Evolutionary conservation across 2,797 vertebrate species (phyloP).

Genomic region (Octomys mimax): DNA sequence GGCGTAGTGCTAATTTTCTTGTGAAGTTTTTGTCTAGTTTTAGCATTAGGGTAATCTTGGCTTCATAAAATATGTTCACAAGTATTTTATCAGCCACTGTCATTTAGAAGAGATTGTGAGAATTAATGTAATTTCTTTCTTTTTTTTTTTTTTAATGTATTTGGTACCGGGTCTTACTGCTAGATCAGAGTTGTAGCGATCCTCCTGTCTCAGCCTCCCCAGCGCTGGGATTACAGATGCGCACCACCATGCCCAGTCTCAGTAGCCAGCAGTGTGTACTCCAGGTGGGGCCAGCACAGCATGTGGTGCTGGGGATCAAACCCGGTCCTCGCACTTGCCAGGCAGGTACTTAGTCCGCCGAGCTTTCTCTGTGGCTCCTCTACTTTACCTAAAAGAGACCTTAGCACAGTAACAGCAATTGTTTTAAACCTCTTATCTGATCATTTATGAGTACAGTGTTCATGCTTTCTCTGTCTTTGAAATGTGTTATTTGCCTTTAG

Average conservation of each 20-base stretch:
- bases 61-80: background rate
- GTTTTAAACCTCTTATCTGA: background rate
- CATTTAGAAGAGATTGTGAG: background rate
- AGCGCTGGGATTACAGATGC: too few relatives aligned
- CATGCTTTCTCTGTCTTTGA: too few relatives aligned
- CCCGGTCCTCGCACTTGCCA: too few relatives aligned
- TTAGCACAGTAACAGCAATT: background rate
- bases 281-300: too few relatives aligned
- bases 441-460: background rate
- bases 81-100: background rate
- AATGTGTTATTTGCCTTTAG: background rate
- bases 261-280: too few relatives aligned
- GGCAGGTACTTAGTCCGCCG: too few relatives aligned
- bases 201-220: too few relatives aligned
- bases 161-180: too few relatives aligned
- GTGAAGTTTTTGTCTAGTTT: background rate
- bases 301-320: too few relatives aligned
- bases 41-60: background rate
- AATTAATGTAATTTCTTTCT: background rate
- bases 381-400: background rate
- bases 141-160: background rate
- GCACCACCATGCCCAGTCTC: too few relatives aligned
- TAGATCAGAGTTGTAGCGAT: too few relatives aligned
- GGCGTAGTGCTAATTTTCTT: background rate
- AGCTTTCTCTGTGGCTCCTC: too few relatives aligned